These are phyloP conservation scores for Procambarus virginalis DNA, from an alignment of 1,140 invertebrate genomes.

Conservation along the genomic window DNA sequence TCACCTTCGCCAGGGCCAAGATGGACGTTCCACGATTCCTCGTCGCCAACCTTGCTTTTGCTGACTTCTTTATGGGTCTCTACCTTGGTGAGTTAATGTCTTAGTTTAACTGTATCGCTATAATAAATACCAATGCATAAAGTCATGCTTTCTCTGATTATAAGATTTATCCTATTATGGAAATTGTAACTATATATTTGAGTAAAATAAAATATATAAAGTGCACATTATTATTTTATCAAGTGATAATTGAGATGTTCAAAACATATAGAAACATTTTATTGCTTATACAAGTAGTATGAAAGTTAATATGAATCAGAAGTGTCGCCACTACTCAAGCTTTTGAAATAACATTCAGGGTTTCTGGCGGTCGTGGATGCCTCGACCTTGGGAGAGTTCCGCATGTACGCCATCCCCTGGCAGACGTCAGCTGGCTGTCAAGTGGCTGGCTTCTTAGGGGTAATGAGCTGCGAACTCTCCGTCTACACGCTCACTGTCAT, in stretches of 20 bases:
- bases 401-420: conserved; percentile 97
- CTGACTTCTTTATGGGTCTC: conserved; percentile 97
- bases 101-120: no score
- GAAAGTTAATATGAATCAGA: no score
- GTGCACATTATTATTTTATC: no score
- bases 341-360: conserved; percentile 76
- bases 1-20: conserved; percentile 92
- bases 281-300: no score
- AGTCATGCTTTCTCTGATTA: no score
- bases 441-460: conserved; percentile 94
- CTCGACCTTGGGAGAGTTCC: conserved; percentile 95
- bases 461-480: conserved; percentile 89
- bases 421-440: conserved; percentile 96
- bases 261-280: no score
- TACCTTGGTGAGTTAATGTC: conserved; percentile 81
- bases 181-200: no score
- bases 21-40: conserved; percentile 97
- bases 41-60: conserved; percentile 95
- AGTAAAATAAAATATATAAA: no score
- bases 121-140: no score
- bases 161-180: no score
- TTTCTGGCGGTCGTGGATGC: conserved; percentile 96
- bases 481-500: conserved; percentile 98
- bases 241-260: no score
- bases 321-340: no score